Evolutionary conservation across 2,888 invertebrate species (phyloP).

Genomic region (Thecocarcelia acutangulata): DNA sequence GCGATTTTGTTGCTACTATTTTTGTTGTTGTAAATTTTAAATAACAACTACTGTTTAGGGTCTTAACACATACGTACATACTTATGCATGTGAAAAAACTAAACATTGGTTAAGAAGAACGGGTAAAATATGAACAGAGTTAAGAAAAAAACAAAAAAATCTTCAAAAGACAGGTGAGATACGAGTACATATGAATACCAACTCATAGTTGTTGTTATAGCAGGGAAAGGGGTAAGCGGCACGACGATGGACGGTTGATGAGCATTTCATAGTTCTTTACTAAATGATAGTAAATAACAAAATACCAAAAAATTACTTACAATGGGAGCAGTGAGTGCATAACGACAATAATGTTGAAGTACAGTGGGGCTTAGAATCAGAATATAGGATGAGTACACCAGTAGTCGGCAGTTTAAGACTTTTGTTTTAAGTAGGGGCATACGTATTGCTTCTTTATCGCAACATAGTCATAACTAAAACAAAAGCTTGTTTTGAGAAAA

Average conservation of each 20-base stretch:
- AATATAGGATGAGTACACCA: no score
- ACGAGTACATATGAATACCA: background rate
- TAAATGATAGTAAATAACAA: constrained; percentile 76
- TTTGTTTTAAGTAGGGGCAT: no score
- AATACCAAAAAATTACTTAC: constrained; percentile 61
- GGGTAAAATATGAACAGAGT: background rate
- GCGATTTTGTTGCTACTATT: constrained; percentile 51
- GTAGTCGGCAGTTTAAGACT: no score
- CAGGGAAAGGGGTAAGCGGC: background rate
- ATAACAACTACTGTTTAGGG: constrained; percentile 60
- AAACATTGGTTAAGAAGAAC: constrained; percentile 41
- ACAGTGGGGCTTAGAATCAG: constrained; percentile 24
- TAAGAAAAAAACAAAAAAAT: constrained; percentile 23
- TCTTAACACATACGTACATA: background rate
- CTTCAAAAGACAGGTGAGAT: background rate
- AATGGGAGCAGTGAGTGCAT: constrained; percentile 65
- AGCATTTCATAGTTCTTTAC: constrained; percentile 70
- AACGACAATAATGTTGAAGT: constrained; percentile 44
- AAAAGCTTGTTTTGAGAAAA: no score
- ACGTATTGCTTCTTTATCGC: no score
- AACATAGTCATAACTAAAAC: no score
- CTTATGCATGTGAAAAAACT: constrained; percentile 46
- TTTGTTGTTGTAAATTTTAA: constrained; percentile 12
- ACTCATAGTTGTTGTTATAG: constrained; percentile 5
- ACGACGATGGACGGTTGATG: constrained; percentile 35